Evolutionary conservation across 1,140 invertebrate species (phyloP).

Genomic region (Drosophila ercepeae): DNA sequence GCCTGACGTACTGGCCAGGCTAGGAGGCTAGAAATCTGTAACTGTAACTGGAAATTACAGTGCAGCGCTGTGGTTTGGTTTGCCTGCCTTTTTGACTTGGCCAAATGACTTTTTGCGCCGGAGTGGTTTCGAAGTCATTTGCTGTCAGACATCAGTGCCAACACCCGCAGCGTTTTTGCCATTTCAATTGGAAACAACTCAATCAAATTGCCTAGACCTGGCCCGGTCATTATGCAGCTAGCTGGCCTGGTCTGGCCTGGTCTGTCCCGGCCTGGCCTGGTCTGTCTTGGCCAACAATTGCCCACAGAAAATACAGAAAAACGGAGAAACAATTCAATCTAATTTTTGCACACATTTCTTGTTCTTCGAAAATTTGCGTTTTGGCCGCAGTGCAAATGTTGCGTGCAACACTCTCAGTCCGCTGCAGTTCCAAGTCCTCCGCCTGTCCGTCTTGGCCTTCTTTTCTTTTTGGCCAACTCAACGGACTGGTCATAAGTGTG

Average conservation of each 20-base stretch:
- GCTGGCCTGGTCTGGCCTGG: background rate
- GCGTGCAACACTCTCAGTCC: slow-evolving; percentile 36
- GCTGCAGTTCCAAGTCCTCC: slow-evolving; percentile 23
- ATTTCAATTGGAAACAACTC: slow-evolving; percentile 81
- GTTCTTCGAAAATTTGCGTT: slow-evolving; percentile 75
- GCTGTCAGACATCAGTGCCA: slow-evolving; percentile 70
- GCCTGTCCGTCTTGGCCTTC: slow-evolving; percentile 6
- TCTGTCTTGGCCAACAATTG: slow-evolving; percentile 20
- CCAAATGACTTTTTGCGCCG: slow-evolving; percentile 71
- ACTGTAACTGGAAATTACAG: slow-evolving; percentile 73
- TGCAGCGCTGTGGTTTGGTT: slow-evolving; percentile 51
- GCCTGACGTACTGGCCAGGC: slow-evolving; percentile 8
- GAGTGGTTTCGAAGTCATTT: slow-evolving; percentile 31
- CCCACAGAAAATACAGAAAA: slow-evolving; percentile 6
- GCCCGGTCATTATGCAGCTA: slow-evolving; percentile 66
- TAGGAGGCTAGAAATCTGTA: slow-evolving; percentile 76
- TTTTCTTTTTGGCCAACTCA: slow-evolving; percentile 11
- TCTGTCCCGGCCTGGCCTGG: background rate
- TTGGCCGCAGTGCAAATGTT: slow-evolving; percentile 56
- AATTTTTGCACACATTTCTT: slow-evolving; percentile 67
- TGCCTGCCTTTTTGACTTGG: slow-evolving; percentile 52
- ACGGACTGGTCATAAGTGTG: slow-evolving; percentile 51
- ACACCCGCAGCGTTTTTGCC: slow-evolving; percentile 75
- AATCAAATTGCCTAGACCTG: slow-evolving; percentile 72
- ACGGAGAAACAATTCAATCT: slow-evolving; percentile 73